Conservation (phyloP, 1,140 invertebrate species). For the Pemphigus obesinymphae region DNA sequence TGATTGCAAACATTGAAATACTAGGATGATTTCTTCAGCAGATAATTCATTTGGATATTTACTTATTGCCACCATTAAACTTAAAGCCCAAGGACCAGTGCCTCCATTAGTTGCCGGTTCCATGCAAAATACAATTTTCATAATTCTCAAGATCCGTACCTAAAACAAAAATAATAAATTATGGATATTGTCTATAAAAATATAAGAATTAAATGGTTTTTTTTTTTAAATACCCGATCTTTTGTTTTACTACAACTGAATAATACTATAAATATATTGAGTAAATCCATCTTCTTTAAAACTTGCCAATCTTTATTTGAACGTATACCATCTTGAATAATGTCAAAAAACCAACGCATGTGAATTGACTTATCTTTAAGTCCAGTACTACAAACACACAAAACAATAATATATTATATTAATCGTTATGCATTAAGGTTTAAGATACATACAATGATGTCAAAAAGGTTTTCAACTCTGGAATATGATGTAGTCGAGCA, state of each 20-base stretch:
- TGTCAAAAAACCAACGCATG: constrained; percentile 63
- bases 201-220: background rate
- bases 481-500: constrained; percentile 63
- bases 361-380: constrained; percentile 13
- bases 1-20: constrained; percentile 6
- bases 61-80: background rate
- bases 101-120: constrained; percentile 29
- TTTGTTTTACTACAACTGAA: constrained; percentile 52
- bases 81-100: constrained; percentile 27
- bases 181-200: background rate
- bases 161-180: background rate
- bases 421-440: background rate
- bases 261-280: constrained; percentile 59
- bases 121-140: background rate
- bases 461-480: constrained; percentile 33
- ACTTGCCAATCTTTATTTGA: constrained; percentile 57
- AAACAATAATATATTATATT: background rate
- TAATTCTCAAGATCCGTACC: constrained; percentile 7
- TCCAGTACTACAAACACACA: constrained; percentile 3
- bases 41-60: background rate
- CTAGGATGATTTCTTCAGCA: background rate
- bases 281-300: constrained; percentile 57
- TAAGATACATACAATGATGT: background rate
- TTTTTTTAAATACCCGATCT: constrained; percentile 54
- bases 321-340: constrained; percentile 63